Evolutionary conservation across 2,797 vertebrate genomes (phyloP).

Genomic region (Neostethus bicornis): DNA sequence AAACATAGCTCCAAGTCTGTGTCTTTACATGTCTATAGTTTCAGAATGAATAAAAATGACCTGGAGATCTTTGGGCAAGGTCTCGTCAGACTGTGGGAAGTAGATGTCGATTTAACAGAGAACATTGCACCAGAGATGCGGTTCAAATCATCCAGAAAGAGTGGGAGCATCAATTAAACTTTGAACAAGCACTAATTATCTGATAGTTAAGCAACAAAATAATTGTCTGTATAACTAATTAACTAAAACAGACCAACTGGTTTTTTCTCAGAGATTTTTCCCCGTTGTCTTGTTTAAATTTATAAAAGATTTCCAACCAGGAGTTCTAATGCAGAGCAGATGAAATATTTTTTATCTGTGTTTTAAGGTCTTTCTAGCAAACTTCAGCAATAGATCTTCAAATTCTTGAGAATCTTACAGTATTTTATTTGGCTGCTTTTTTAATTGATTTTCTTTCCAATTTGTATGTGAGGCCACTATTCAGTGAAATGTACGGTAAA

Average conservation of each 20-base stretch:
- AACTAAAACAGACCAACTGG: conserved; percentile 40
- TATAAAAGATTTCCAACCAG: too few species aligned
- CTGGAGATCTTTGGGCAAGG: conserved; percentile 31
- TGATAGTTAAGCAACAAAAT: conserved; percentile 40
- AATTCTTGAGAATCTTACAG: too few species aligned
- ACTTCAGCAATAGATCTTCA: too few species aligned
- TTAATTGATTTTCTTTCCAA: too few species aligned
- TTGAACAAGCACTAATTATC: conserved; percentile 66
- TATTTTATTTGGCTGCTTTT: too few species aligned
- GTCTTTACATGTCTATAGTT: conserved; percentile 23
- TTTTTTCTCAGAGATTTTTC: conserved; percentile 5
- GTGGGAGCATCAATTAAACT: conserved; percentile 66
- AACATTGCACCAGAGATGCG: conserved; percentile 68
- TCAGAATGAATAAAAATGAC: conserved; percentile 54
- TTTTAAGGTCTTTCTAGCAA: too few species aligned
- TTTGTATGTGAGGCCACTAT: too few species aligned
- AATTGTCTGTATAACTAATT: conserved; percentile 41
- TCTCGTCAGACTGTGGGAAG: conserved; percentile 56
- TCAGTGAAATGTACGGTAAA: too few species aligned
- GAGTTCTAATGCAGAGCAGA: too few species aligned
- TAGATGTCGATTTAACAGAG: conserved; percentile 72
- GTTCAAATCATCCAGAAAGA: conserved; percentile 69
- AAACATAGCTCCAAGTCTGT: conserved; percentile 34
- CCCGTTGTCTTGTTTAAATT: too few species aligned
- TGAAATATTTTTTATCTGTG: too few species aligned